phyloP scores from a whole-genome alignment of 2,113 vertebrate genomes.

The Alectura lathami region DNA sequence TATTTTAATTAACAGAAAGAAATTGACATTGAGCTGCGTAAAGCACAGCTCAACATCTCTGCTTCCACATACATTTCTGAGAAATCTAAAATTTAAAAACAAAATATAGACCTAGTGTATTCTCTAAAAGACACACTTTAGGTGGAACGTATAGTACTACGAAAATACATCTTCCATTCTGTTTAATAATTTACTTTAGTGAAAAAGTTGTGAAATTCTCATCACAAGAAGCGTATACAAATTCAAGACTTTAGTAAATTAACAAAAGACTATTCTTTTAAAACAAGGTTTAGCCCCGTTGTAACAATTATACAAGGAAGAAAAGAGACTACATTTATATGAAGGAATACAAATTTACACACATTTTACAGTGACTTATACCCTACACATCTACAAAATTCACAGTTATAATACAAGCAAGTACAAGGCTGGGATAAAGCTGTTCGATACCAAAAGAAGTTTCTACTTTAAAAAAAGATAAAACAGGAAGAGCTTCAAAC shows the following conservation, averaged over 20 bases:
- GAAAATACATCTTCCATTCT: conserved; percentile 83
- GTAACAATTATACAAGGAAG: conserved; percentile 70
- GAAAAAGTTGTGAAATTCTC: conserved; percentile 77
- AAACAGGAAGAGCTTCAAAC: conserved; percentile 6
- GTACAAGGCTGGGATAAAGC: conserved; percentile 74
- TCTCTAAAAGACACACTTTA: conserved; percentile 77
- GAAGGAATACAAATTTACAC: conserved; percentile 82
- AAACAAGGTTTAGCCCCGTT: conserved; percentile 72
- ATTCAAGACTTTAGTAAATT: conserved; percentile 74
- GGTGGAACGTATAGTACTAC: conserved; percentile 75
- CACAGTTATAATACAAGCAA: conserved; percentile 82
- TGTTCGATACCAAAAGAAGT: conserved; percentile 65
- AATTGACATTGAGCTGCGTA: conserved; percentile 54
- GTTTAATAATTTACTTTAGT: conserved; percentile 83
- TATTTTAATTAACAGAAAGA: conserved; percentile 72
- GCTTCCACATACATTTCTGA: conserved; percentile 72
- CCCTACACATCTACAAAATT: conserved; percentile 82
- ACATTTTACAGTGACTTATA: conserved; percentile 79
- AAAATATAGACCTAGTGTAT: conserved; percentile 77
- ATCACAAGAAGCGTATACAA: conserved; percentile 77
- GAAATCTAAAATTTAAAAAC: conserved; percentile 79
- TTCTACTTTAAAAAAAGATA: conserved; percentile 56
- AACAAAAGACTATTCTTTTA: conserved; percentile 56
- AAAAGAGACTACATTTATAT: conserved; percentile 72
- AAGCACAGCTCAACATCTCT: conserved; percentile 60